Percentiles rank a stretch among this genome's conserved stretches.
These are phyloP conservation scores for Zele albiditarsus DNA, from an alignment of 2,888 invertebrate genomes.

Conservation along the genomic window DNA sequence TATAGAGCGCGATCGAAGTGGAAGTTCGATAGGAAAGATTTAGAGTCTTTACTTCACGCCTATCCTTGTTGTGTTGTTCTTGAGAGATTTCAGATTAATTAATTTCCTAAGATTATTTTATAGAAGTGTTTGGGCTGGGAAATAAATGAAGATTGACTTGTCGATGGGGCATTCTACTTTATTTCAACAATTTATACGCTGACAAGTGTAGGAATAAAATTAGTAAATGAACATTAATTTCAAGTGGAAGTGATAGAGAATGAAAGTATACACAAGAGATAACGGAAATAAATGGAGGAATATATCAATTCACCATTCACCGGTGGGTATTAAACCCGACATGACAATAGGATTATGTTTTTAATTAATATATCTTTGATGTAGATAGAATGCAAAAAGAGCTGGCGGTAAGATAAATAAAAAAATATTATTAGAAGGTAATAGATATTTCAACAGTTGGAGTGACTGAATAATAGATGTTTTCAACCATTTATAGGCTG, in stretches of 20 bases:
- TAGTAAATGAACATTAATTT: neutral
- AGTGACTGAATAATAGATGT: constrained; percentile 2
- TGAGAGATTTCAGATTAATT: too few relatives aligned
- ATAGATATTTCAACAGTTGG: constrained; percentile 16
- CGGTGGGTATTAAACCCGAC: neutral
- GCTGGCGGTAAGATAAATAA: neutral
- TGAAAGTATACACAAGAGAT: neutral
- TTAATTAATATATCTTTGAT: neutral
- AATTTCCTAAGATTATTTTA: too few relatives aligned
- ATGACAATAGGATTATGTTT: neutral
- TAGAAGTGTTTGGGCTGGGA: neutral
- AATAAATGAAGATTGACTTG: neutral
- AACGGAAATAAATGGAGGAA: neutral
- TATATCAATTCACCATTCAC: neutral
- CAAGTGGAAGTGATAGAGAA: neutral
- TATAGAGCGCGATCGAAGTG: too few relatives aligned
- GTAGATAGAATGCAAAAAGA: neutral
- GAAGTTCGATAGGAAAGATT: too few relatives aligned
- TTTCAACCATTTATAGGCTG: neutral
- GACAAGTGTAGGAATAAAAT: neutral
- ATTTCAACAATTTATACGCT: neutral
- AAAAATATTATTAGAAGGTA: neutral
- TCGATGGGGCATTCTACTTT: neutral
- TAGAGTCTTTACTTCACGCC: too few relatives aligned
- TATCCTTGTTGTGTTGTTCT: too few relatives aligned